Percentiles rank a stretch among this genome's conserved stretches.
Evolutionary conservation across 2,113 vertebrate genomes (phyloP).

Genomic region (Psephotus haematonotus): DNA sequence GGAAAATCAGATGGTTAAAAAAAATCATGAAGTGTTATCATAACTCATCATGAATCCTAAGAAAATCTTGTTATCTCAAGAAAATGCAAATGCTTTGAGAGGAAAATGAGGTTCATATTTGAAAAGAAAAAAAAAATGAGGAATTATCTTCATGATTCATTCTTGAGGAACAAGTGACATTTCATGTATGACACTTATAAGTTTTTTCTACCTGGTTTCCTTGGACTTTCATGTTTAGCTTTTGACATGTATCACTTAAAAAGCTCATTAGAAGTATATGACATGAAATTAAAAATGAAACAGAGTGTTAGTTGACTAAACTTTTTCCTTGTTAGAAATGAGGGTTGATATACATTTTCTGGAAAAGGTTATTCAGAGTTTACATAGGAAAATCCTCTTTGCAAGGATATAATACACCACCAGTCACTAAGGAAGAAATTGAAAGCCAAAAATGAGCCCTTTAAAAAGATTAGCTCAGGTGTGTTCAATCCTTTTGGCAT

Average conservation of each 20-base stretch:
- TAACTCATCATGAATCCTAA: background rate
- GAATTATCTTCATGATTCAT: background rate
- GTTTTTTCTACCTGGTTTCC: background rate
- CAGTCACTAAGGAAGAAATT: background rate
- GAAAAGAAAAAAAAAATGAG: background rate
- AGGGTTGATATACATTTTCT: background rate
- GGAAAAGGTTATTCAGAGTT: background rate
- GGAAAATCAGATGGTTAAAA: background rate
- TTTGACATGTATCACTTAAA: background rate
- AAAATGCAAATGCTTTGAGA: background rate
- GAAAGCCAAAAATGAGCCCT: background rate
- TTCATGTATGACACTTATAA: background rate
- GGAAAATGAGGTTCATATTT: background rate
- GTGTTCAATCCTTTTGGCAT: background rate
- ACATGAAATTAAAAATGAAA: background rate
- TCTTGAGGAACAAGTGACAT: background rate
- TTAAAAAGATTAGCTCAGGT: background rate
- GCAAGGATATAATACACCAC: background rate
- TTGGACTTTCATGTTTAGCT: background rate
- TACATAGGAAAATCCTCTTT: background rate
- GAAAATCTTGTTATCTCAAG: background rate
- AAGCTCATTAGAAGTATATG: background rate
- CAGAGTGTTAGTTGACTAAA: background rate
- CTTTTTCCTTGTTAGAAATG: background rate
- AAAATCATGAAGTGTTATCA: background rate